Evolutionary conservation across 2,888 invertebrate species (phyloP), one percentile per base, ranked within the genome.

Genomic region (Galerucella calmariensis): DNA sequence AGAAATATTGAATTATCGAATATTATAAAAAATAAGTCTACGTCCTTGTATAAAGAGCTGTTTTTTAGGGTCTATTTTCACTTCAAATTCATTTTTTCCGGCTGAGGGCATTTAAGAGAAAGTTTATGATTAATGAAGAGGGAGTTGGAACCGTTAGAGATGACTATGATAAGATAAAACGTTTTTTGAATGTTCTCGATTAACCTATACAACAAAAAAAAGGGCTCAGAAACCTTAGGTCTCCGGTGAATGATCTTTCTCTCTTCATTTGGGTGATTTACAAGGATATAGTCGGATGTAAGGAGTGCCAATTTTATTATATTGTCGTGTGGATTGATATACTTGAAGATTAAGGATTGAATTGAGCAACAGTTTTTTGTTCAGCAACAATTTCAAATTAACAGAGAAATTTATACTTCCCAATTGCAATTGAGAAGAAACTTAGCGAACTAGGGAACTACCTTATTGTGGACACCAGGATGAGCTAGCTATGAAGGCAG

Each of bases 81-180:
- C 72, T 75, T 68, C 46, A 61, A 72, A 75, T 72, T 75, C 72
- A 72, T 75, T 75, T 75, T 75, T 75, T 72, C 67, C 75, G 66
- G 63, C 16, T 59, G 72, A 67, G 59, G 41, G 75, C 65, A 62
- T 59, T 59, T 51, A 61, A 46, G 63, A 65, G 72, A 72, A 75
- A 68, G 68, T 75, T 72, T 69, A 69, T 75, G 75, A 75, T 75
- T 72, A 75, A 75, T 75, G 75, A 65, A 51, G 16, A 16, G 61
- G 16, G 66, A 72, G 75, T 72, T 75, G 72, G 48, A 75, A 72
- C 58, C 69, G 61, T 75, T 66, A 71, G 71, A 67, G 71, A 75
- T 71, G 71, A 71, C 67, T 58, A 59, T 24, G 75, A 72, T 72
- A 61, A 72, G 75, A 75, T 75, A 75, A 69, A 75, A 69, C 53